Evolutionary conservation across 2,888 invertebrate genomes (phyloP).

Genomic region (Acheta domesticus): DNA sequence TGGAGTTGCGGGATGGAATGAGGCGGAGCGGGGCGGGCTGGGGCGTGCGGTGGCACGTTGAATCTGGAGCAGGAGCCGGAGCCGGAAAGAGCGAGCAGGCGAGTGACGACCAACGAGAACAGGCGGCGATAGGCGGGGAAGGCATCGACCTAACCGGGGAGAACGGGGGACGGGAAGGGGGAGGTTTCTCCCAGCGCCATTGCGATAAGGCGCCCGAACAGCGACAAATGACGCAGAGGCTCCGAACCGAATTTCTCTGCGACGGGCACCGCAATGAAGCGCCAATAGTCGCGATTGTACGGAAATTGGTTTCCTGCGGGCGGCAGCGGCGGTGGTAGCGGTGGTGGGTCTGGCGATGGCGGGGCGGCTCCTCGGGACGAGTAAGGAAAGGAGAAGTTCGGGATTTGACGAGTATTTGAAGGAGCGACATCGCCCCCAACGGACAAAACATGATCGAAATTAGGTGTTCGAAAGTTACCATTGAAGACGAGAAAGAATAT

Average conservation of each 20-base stretch:
- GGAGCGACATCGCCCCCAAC: no score
- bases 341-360: neutral
- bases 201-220: slow-evolving; percentile 9
- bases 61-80: neutral
- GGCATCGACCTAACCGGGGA: neutral
- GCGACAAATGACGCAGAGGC: slow-evolving; percentile 1
- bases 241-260: neutral
- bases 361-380: neutral
- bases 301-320: slow-evolving; percentile 18
- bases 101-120: neutral
- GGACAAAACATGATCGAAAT: no score
- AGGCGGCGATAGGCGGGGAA: neutral
- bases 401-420: no score
- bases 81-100: neutral
- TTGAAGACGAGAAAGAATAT: no score
- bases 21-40: no score
- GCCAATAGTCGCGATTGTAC: slow-evolving; percentile 18
- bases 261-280: slow-evolving; percentile 2
- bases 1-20: no score
- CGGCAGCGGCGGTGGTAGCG: no score
- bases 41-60: neutral
- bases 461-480: no score
- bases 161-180: neutral
- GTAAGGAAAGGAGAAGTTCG: no score
- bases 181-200: neutral